These are phyloP conservation scores for Eulimnadia texana DNA, from an alignment of 1,140 invertebrate species.

Conservation along the genomic window DNA sequence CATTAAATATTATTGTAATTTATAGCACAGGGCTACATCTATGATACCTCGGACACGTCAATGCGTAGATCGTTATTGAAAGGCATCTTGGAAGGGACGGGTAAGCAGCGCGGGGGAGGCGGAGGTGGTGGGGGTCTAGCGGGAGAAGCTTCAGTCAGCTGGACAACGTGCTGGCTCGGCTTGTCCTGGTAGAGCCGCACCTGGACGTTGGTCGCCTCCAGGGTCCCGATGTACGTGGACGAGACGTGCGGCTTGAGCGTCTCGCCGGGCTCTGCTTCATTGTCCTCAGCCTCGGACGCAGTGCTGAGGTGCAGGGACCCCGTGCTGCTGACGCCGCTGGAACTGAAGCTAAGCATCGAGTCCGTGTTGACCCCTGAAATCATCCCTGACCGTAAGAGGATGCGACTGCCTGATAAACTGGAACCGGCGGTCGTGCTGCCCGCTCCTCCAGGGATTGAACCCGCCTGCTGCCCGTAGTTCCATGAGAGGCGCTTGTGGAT, in stretches of 20 bases:
- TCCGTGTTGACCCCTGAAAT: constrained; percentile 4
- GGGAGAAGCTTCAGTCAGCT: neutral
- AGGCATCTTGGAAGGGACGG: constrained; percentile 15
- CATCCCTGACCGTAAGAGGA: neutral
- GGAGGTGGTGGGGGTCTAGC: constrained; percentile 3
- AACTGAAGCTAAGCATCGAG: constrained; percentile 26
- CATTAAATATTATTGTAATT: no score
- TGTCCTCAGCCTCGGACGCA: constrained; percentile 25
- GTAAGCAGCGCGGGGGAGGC: constrained; percentile 14
- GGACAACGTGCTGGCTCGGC: neutral
- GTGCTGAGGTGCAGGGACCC: constrained; percentile 33
- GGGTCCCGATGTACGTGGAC: constrained; percentile 23
- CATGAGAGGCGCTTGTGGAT: constrained; percentile 50
- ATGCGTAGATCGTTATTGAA: constrained; percentile 25
- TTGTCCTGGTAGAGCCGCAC: constrained; percentile 8
- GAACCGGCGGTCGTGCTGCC: constrained; percentile 12
- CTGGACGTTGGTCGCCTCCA: constrained; percentile 4
- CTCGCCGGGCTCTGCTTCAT: constrained; percentile 15
- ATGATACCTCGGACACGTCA: constrained; percentile 25
- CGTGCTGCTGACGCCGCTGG: constrained; percentile 39
- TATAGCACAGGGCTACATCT: no score
- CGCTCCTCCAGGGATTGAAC: constrained; percentile 18
- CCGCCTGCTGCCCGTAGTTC: constrained; percentile 37
- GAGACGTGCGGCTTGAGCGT: constrained; percentile 22
- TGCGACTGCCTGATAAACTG: constrained; percentile 15